Evolutionary conservation across 2,113 vertebrate genomes (phyloP).

Genomic region (Ellobius talpinus): DNA sequence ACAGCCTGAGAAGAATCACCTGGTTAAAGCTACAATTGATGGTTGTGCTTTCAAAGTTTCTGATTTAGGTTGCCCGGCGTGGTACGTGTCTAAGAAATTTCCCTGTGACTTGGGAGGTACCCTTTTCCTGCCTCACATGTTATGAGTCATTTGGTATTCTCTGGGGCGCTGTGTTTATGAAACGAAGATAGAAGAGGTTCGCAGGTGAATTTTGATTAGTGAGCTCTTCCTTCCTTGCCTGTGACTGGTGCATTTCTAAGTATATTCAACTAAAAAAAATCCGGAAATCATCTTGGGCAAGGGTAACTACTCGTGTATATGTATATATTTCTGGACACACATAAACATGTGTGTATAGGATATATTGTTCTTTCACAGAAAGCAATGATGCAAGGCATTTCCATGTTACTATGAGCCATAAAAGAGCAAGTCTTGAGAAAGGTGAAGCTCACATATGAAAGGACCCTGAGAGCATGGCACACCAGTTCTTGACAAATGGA

Average conservation of each 20-base stretch:
- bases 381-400: neutral
- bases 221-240: neutral
- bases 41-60: neutral
- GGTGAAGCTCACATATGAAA: neutral
- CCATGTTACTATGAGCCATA: neutral
- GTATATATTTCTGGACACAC: neutral
- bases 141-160: neutral
- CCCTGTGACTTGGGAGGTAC: neutral
- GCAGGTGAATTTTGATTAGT: neutral
- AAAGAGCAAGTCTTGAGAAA: neutral
- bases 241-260: neutral
- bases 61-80: neutral
- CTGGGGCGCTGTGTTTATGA: neutral
- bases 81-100: neutral
- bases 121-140: neutral
- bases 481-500: neutral
- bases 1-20: neutral
- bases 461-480: neutral
- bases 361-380: neutral
- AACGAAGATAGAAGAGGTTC: neutral
- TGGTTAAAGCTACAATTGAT: neutral
- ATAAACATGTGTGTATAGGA: neutral
- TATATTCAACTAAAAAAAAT: neutral
- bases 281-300: neutral
- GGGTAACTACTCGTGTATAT: neutral